Base-by-base conservation (phyloP, 1,140 invertebrate genomes). In the Cotesia vestalis region DNA sequence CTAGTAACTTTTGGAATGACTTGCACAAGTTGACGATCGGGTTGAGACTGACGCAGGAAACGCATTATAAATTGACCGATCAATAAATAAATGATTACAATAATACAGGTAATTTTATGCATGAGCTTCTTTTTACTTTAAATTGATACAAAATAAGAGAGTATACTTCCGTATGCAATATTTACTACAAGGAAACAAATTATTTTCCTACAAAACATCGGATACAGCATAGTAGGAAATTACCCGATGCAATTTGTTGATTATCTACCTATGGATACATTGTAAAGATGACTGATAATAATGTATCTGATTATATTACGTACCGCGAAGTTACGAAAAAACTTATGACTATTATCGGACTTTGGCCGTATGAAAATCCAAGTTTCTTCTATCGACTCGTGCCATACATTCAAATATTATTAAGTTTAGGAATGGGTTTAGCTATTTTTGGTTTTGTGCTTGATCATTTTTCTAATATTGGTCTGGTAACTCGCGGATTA, bases 11-110 rank as follows among this genome's bases (percentile, higher is more conserved):
- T 6, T 4, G 2, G 0, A 2, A 20, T 27, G n/a, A 59, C 27
- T 8, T 20, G 20, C 20, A 20, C 57, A 20, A 9, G 4, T 27
- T 20, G 17, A 20, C 17, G 8, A 17, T 5, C 57, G 20, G 20
- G 27, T 59, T 59, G 27, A 38, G 11, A 63, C 34, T 63, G 11
- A 63, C 35, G 9, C n/a, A 5, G 12, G 1, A 20, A 17, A 12
- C 38, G 46, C 35, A 66, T 20, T 46, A n/a, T 8, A 38, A 66
- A 66, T 66, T 66, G 27, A 17, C n/a, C n/a, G 20, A 66, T 66
- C 63, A 66, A 66, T 66, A 35, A n/a, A 51, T 51, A 14, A 27
- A 51, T 9, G 9, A 27, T 46, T 11, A 12, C 17, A 12, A n/a
- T 27, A 52, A 66, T 66, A 3, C 6, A 5, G 36, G 27, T 6